Percentiles rank a stretch among this genome's conserved stretches.
These are phyloP conservation scores for Pluvialis apricaria DNA, from an alignment of 2,113 vertebrate genomes.

Conservation along the genomic window DNA sequence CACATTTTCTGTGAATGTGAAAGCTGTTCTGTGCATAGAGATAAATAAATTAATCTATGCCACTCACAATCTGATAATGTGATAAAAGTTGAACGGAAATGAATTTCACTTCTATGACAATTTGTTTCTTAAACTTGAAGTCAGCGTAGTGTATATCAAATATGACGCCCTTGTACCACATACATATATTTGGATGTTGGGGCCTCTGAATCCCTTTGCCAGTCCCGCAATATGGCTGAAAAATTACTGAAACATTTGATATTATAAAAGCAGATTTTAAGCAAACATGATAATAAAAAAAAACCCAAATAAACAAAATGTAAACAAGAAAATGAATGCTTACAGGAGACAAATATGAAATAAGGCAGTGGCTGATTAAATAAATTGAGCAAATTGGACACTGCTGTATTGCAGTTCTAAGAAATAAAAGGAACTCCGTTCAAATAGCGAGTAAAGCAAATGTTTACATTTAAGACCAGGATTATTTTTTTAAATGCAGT, in stretches of 20 bases:
- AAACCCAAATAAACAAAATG: background rate
- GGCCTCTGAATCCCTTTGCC: background rate
- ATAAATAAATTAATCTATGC: background rate
- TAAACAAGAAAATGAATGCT: background rate
- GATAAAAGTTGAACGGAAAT: background rate
- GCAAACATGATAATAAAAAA: background rate
- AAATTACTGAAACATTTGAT: background rate
- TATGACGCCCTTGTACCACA: background rate
- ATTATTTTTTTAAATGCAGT: background rate
- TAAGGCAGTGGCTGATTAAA: background rate
- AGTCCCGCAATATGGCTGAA: background rate
- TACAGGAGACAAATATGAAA: background rate
- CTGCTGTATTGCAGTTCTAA: background rate
- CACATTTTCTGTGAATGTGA: background rate
- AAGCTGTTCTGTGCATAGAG: background rate
- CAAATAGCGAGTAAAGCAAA: background rate
- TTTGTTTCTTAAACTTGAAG: background rate
- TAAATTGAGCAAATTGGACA: background rate
- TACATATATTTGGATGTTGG: background rate
- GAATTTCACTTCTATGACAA: background rate
- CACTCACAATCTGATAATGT: background rate
- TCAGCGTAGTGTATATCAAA: background rate
- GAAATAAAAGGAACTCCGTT: background rate
- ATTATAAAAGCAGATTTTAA: background rate
- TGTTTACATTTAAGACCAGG: background rate